Evolutionary conservation across 2,888 invertebrate genomes (phyloP), one percentile per base, ranked within the genome.

Genomic region (Xylocampa areola): DNA sequence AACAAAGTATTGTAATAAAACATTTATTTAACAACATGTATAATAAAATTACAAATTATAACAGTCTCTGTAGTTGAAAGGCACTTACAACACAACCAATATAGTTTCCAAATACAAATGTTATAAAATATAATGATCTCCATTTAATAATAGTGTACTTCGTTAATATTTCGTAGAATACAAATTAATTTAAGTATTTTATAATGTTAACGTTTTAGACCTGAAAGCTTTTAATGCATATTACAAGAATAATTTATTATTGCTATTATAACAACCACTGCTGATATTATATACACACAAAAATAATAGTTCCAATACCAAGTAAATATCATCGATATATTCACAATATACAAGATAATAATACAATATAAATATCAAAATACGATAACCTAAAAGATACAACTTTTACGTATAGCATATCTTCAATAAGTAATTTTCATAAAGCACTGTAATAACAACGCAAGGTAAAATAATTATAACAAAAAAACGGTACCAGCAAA

Each of bases 41-140:
- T 80, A 71, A 58, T 72, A 75, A 63, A 72, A 73, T 72, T 73
- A 75, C 69, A 82, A 80, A 78, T 76, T 79, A 82, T 81, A 89
- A 90, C 89, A 92, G 88, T 91, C 88, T 90, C 77, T 77, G 68
- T 76, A 73, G 71, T 73, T 52, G 58, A 61, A 79, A 84, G 80
- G 80, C 81, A 86, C 84, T 84, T 85, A 84, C 82, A 87, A 88
- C 87, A 87, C 88, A 89, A 88, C 85, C 82, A 55, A 63, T 68
- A 64, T 59, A 64, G 37, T 53, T 51, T 45, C 36, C 47, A 65
- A 47, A 51, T 40, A 33, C 27, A 59, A 59, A 41, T 23, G 5
- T 19, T 40, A 6, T 49, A 35, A 8, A 17, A 11, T 25, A 37
- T 29, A 32, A 40, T 17, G 30, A 27, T 8, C 36, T 57, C 64